These are phyloP conservation scores for Meghimatium bilineatum DNA, from an alignment of 2,888 invertebrate genomes.

Conservation along the genomic window DNA sequence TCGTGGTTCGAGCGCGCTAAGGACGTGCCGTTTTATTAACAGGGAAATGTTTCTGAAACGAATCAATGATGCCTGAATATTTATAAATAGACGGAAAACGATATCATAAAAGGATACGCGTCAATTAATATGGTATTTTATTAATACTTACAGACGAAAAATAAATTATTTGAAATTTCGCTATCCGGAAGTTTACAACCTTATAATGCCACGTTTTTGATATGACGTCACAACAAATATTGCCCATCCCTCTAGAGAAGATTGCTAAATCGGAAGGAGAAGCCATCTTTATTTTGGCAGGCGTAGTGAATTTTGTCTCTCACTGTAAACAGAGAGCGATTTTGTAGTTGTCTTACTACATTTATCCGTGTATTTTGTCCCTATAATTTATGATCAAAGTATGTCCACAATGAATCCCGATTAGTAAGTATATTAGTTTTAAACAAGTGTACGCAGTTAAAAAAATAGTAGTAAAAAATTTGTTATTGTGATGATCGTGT, in stretches of 20 bases:
- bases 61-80: too few relatives aligned
- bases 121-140: too few relatives aligned
- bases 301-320: conserved; percentile 46
- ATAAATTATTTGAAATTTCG: conserved; percentile 32
- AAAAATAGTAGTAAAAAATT: background rate
- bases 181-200: conserved; percentile 47
- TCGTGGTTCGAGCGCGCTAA: too few relatives aligned
- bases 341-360: conserved; percentile 15
- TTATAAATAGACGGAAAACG: too few relatives aligned
- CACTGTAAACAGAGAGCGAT: conserved; percentile 34
- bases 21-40: too few relatives aligned
- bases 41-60: too few relatives aligned
- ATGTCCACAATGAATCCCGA: conserved; percentile 52
- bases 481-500: too few relatives aligned
- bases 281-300: conserved; percentile 49
- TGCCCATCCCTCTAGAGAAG: conserved; percentile 42
- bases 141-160: too few relatives aligned
- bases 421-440: conserved; percentile 41
- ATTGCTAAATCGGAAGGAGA: conserved; percentile 50
- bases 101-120: too few relatives aligned
- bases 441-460: background rate
- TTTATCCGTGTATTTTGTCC: background rate
- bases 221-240: conserved; percentile 45
- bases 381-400: conserved; percentile 29
- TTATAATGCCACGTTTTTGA: conserved; percentile 50